Base-by-base conservation (phyloP, 2,888 invertebrate genomes). In the Minunthozetes semirufus region DNA sequence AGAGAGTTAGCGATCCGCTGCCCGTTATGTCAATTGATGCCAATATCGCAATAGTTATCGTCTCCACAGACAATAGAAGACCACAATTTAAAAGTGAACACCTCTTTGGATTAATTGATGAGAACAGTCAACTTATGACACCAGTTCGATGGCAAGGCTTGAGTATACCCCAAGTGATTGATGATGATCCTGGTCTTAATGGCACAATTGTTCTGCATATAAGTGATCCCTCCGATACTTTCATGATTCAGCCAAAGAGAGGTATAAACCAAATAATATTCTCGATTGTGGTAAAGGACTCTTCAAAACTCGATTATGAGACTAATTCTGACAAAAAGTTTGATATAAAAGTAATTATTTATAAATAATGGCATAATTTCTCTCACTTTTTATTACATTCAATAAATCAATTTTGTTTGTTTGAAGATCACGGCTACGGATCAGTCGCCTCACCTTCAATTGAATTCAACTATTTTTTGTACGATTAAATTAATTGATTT, bases 401-500 rank as follows among this genome's bases (percentile, higher is more conserved):
- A 19, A 48, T 27, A 33, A 4, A 70, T 25, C 0, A 38, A 33
- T 50, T 59, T 74, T 25, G 27, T 63, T 59, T 76, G n/a, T 59
- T 59, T 59, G 19, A 25, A 79, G 79, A 76, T 79, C 13, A 76
- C 77, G 15, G 79, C 78, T 4, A 72, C 80, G 46, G 80, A 80
- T 13, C 80, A 76, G 15, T 78, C 77, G 8, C 66, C 78, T 5
- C 42, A 75, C 1, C 38, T 68, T 9, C 77, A 77, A 15, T 38
- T 79, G n/a, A 75, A 76, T 11, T 75, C 78, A 4, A 74, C 73
- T 13, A 77, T 78, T 2, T 76, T 76, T 13, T 77, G 84, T 22
- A 79, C 80, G 0, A 80, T 84, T 19, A 79, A 78, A 38, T 81
- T 84, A 6, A 79, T 80, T 56, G 84, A 84, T 77, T 80, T 81